These are phyloP conservation scores for Scomber scombrus DNA, from an alignment of 2,113 vertebrate species.

Conservation along the genomic window DNA sequence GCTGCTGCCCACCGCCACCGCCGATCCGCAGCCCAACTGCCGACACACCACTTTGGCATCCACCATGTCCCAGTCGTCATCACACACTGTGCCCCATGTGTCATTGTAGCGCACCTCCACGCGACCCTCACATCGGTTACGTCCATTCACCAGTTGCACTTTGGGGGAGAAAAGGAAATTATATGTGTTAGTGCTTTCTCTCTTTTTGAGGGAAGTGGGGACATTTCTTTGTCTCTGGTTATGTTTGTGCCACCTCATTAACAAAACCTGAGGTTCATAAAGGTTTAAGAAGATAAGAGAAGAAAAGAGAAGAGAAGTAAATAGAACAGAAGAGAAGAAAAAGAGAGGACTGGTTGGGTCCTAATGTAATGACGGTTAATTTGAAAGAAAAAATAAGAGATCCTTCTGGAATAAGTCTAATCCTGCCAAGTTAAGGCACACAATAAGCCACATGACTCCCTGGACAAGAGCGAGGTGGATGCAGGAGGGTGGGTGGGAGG, in stretches of 20 bases:
- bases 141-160: conserved; percentile 92
- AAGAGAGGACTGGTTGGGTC: conserved; percentile 6
- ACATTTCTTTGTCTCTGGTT: neutral
- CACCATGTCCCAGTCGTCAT: conserved; percentile 97
- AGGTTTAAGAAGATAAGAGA: neutral
- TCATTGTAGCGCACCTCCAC: conserved; percentile 90
- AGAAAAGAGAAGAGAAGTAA: conserved; percentile 3
- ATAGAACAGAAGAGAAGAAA: neutral
- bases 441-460: conserved; percentile 67
- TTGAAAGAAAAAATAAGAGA: neutral
- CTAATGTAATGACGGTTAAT: conserved; percentile 64
- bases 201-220: neutral
- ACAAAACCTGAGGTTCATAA: conserved; percentile 19
- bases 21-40: conserved; percentile 91
- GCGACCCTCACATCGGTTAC: conserved; percentile 89
- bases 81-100: conserved; percentile 95
- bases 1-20: conserved; percentile 84
- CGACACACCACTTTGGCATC: conserved; percentile 94
- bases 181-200: neutral
- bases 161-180: conserved; percentile 24
- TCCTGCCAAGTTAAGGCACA: conserved; percentile 49
- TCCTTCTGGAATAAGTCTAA: conserved; percentile 36
- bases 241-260: neutral
- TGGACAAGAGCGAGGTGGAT: conserved; percentile 39
- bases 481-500: conserved; percentile 26